Percentiles rank a stretch among this genome's conserved stretches.
phyloP scores from a whole-genome alignment of 2,797 vertebrate species.

The Mormyrus proboscirostris region DNA sequence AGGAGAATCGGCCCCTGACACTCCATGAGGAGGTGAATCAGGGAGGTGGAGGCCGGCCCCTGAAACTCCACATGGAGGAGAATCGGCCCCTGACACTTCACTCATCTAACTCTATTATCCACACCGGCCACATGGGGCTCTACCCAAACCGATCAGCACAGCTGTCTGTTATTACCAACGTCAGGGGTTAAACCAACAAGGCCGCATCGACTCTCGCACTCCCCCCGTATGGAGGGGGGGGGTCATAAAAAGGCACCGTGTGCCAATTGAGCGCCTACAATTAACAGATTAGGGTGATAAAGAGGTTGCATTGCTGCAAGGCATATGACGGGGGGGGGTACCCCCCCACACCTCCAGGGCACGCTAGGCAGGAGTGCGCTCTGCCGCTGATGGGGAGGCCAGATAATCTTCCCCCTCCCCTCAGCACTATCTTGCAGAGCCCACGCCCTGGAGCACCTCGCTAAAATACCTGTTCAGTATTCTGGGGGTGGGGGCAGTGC shows the following conservation, averaged over 20 bases:
- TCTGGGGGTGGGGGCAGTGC: conserved; percentile 58
- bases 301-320: conserved; percentile 63
- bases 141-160: conserved; percentile 21
- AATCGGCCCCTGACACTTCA: conserved; percentile 12
- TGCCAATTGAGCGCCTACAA: conserved; percentile 79
- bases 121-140: conserved; percentile 38
- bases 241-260: conserved; percentile 80
- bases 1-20: background rate
- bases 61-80: background rate
- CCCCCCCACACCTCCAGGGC: conserved; percentile 51
- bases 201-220: conserved; percentile 65
- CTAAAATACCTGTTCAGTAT: conserved; percentile 80
- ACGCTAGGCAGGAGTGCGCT: conserved; percentile 45
- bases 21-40: background rate
- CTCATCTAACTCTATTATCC: conserved; percentile 52
- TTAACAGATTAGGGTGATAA: conserved; percentile 87
- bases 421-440: conserved; percentile 37
- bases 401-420: conserved; percentile 65
- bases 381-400: conserved; percentile 68
- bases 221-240: conserved; percentile 68
- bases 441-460: conserved; percentile 72
- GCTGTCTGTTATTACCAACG: conserved; percentile 34
- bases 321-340: conserved; percentile 54
- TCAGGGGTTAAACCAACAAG: conserved; percentile 38
- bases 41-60: background rate